Base-by-base conservation (phyloP, 2,888 invertebrate genomes). In the Ochlodes sylvanus region DNA sequence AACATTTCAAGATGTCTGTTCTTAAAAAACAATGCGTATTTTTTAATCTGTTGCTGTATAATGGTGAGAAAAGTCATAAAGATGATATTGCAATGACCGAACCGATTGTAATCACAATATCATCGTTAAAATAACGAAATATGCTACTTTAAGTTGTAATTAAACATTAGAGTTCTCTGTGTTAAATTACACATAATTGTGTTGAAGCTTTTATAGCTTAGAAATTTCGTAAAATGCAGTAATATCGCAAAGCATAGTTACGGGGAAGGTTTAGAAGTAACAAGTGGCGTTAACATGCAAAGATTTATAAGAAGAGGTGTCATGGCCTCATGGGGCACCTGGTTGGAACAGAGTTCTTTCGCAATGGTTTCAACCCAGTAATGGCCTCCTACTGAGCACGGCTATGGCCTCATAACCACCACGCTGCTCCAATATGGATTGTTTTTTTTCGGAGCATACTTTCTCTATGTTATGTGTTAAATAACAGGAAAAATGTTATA, bases 31-130 rank as follows among this genome's bases (percentile, higher is more conserved):
- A 66, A 66, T 60, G 50, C 65, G 38, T 58, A 17, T 9, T 52
- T 66, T 32, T 42, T 52, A 50, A 42, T 41, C 50, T 57, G 38
- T 32, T 32, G 17, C 42, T 58, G 32, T 52, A 65, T 58, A 66
- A 66, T 58, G 65, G 52, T 66, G 65, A 34, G 65, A 65, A 64
- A 50, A 57, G 50, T 65, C 34, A 65, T 65, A 65, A 58, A 63
- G 10, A 56, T 15, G 47, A 42, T 66, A 38, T 66, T 66, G 65
- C 65, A 41, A n/a, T n/a, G 38, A 7, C 14, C 9, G 21, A 52
- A 52, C 21, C 27, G 52, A 52, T 52, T 27, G 21, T 5, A 14
- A 52, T 52, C 60, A 17, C 3, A 47, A 15, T 60, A 14, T 15
- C 32, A 12, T 44, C 10, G 27, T 60, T 44, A 38, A 52, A 52